A percentile compares a stretch with the other conserved stretches of the same genome.
These are phyloP conservation scores for Monochamus saltuarius DNA, from an alignment of 1,140 invertebrate species.

Conservation along the genomic window DNA sequence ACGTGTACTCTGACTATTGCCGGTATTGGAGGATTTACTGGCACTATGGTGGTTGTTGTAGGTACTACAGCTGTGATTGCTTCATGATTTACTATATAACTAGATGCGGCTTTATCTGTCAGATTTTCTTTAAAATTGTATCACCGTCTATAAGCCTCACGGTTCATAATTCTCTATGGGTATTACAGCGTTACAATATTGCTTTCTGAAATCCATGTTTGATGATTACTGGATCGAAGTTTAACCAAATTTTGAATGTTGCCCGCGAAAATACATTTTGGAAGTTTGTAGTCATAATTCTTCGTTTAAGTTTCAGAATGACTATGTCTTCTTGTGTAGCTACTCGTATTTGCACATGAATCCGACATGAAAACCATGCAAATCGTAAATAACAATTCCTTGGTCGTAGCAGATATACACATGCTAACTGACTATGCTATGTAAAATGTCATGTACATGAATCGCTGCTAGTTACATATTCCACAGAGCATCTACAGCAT, in stretches of 20 bases:
- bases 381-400: no score
- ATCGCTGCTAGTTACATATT: no score
- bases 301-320: conserved; percentile 36
- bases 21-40: no score
- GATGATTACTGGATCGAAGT: conserved; percentile 13
- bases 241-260: conserved; percentile 19
- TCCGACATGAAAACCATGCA: no score
- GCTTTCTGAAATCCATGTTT: conserved; percentile 17
- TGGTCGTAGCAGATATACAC: no score
- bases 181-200: not conserved
- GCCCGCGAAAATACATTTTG: conserved; percentile 16
- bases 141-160: conserved; percentile 7
- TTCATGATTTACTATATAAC: not conserved
- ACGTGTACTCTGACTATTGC: no score
- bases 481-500: no score
- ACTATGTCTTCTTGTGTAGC: conserved; percentile 31
- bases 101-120: not conserved
- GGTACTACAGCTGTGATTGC: not conserved
- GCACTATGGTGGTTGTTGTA: conserved; percentile 2
- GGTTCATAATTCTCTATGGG: conserved; percentile 6
- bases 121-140: not conserved
- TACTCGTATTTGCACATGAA: no score
- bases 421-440: no score
- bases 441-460: no score
- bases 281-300: conserved; percentile 27